Evolutionary conservation across 2,797 vertebrate genomes (phyloP).

Genomic region (Gambusia yucatana): DNA sequence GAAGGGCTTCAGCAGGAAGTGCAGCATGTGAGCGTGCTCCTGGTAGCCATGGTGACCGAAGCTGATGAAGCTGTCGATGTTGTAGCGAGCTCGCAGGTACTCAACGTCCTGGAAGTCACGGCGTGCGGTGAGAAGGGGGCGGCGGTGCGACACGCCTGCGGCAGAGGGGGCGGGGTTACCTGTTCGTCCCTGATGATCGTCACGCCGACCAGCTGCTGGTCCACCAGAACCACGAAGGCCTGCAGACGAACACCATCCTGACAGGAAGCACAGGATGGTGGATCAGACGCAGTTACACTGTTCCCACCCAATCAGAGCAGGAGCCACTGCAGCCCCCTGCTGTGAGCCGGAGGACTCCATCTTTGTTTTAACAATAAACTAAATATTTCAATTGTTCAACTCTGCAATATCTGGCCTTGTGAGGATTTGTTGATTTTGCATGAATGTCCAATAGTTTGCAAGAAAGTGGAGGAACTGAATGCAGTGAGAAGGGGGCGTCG

Average conservation of each 20-base stretch:
- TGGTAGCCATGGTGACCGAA: conserved; percentile 84
- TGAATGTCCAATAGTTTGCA: no score
- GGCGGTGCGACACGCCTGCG: no score
- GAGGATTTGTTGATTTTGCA: no score
- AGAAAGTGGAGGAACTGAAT: no score
- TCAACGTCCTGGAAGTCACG: conserved; percentile 84
- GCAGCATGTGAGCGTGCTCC: conserved; percentile 88
- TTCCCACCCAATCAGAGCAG: no score
- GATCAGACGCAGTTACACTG: neutral
- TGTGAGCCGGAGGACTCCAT: no score
- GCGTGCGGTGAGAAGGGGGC: neutral
- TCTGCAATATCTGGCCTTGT: neutral
- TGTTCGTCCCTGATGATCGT: conserved; percentile 88
- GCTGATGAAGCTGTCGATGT: conserved; percentile 92
- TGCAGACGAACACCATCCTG: conserved; percentile 85
- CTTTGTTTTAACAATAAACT: no score
- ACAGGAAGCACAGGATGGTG: neutral
- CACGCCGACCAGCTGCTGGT: conserved; percentile 83
- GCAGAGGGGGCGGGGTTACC: conserved; percentile 69
- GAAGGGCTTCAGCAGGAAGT: conserved; percentile 84
- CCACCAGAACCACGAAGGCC: conserved; percentile 86
- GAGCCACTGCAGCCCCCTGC: no score
- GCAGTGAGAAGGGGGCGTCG: no score
- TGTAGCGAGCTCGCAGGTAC: conserved; percentile 88
- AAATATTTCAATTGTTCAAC: neutral